These are phyloP conservation scores for Epistrophe eligans DNA, from an alignment of 2,888 invertebrate genomes.

Conservation along the genomic window DNA sequence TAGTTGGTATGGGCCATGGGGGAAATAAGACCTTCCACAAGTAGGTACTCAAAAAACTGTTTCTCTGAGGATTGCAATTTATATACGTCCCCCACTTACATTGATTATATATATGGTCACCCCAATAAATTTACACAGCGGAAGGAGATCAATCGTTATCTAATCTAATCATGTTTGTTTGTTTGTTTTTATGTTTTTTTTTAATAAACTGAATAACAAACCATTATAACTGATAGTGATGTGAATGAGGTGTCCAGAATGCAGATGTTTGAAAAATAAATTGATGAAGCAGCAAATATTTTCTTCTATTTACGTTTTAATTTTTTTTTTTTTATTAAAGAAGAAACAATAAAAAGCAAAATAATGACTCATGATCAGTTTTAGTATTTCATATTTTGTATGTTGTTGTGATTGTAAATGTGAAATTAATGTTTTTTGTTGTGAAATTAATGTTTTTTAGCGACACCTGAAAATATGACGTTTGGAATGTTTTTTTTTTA, in stretches of 20 bases:
- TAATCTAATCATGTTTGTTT: conserved; percentile 38
- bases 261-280: conserved; percentile 13
- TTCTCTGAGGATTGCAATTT: conserved; percentile 9
- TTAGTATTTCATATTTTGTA: too few species aligned
- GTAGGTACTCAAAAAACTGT: background rate
- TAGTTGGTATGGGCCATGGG: background rate
- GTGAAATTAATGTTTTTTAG: too few species aligned
- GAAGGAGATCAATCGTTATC: conserved; percentile 60
- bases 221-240: background rate
- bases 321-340: too few species aligned
- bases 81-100: background rate
- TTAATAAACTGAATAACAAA: conserved; percentile 2
- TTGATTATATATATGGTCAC: background rate
- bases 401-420: too few species aligned
- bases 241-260: conserved; percentile 48
- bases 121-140: conserved; percentile 10
- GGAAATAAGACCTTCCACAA: background rate
- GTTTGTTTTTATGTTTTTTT: background rate
- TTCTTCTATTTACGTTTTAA: too few species aligned
- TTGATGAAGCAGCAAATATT: too few species aligned
- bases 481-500: too few species aligned
- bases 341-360: too few species aligned
- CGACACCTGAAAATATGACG: too few species aligned
- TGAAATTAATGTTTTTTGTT: too few species aligned
- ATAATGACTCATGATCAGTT: too few species aligned